These are phyloP conservation scores for Ceratina australensis DNA, from an alignment of 1,140 invertebrate genomes.

Conservation along the genomic window DNA sequence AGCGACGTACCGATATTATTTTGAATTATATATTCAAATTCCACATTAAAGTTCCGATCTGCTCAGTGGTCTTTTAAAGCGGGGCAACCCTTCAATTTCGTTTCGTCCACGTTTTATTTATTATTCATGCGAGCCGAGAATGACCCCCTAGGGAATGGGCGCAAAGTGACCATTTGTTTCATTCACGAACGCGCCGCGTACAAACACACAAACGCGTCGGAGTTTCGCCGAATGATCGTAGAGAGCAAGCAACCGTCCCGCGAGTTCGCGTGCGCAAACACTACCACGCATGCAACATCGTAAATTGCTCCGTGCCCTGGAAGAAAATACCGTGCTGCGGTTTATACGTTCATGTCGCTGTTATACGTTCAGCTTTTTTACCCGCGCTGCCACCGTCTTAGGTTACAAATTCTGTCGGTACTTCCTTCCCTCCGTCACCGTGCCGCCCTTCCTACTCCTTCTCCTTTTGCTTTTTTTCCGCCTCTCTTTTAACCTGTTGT, in stretches of 20 bases:
- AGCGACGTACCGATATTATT: too few relatives aligned
- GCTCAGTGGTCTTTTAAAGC: too few relatives aligned
- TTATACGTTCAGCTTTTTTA: constrained; percentile 23
- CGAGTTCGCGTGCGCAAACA: constrained; percentile 13
- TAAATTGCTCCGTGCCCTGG: constrained; percentile 44
- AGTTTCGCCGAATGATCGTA: background rate
- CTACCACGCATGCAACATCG: constrained; percentile 29
- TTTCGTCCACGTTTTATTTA: too few relatives aligned
- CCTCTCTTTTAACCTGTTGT: background rate
- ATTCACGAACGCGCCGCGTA: background rate
- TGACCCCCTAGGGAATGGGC: too few relatives aligned
- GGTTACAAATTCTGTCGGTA: constrained; percentile 48
- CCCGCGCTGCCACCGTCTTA: constrained; percentile 21
- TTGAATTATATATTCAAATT: too few relatives aligned
- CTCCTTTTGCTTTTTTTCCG: constrained; percentile 8
- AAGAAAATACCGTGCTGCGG: constrained; percentile 46
- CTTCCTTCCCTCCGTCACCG: background rate
- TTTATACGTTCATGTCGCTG: constrained; percentile 40
- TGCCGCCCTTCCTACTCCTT: background rate
- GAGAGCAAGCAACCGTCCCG: constrained; percentile 4
- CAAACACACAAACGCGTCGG: background rate
- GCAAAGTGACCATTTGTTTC: background rate
- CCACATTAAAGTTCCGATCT: too few relatives aligned
- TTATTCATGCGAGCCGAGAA: too few relatives aligned
- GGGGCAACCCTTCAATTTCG: too few relatives aligned